phyloP scores from a whole-genome alignment of 2,113 vertebrate species.

The Thomomys bottae region DNA sequence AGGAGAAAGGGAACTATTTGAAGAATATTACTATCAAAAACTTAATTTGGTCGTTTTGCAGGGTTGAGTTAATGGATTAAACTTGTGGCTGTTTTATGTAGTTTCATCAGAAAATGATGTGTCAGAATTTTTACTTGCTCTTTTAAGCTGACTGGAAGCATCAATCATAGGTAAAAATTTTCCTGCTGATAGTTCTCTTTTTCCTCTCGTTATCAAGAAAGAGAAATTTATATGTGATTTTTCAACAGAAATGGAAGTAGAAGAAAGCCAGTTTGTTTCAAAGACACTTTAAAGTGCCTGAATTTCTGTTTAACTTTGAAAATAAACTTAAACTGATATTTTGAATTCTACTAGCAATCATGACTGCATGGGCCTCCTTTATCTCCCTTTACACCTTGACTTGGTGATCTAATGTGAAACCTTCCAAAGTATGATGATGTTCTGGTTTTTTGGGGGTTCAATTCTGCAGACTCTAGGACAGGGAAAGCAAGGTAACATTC shows the following conservation, averaged over 20 bases:
- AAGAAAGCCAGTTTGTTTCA: conserved; percentile 77
- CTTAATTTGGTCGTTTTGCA: conserved; percentile 65
- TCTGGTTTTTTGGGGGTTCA: background rate
- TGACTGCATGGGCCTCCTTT: background rate
- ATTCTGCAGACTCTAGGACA: conserved; percentile 29
- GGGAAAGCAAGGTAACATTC: conserved; percentile 34
- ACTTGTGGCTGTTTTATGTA: conserved; percentile 72
- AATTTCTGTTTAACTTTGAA: conserved; percentile 77
- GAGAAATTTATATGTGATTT: conserved; percentile 76
- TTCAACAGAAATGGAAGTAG: conserved; percentile 70
- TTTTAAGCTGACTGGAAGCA: conserved; percentile 72
- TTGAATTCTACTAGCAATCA: conserved; percentile 67
- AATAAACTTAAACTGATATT: conserved; percentile 73
- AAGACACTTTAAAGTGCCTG: conserved; percentile 72
- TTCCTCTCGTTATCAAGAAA: conserved; percentile 76
- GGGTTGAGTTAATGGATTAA: conserved; percentile 74
- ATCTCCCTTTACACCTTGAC: conserved; percentile 59
- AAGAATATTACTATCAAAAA: conserved; percentile 70
- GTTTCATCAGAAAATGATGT: conserved; percentile 75
- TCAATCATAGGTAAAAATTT: conserved; percentile 72
- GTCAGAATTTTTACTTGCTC: conserved; percentile 76
- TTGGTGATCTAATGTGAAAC: conserved; percentile 27
- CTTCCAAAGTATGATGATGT: background rate
- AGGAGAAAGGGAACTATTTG: conserved; percentile 59
- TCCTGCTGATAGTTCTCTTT: conserved; percentile 73